phyloP scores from a whole-genome alignment of 2,888 invertebrate genomes.

The Sinodicranocentrus sp. region DNA sequence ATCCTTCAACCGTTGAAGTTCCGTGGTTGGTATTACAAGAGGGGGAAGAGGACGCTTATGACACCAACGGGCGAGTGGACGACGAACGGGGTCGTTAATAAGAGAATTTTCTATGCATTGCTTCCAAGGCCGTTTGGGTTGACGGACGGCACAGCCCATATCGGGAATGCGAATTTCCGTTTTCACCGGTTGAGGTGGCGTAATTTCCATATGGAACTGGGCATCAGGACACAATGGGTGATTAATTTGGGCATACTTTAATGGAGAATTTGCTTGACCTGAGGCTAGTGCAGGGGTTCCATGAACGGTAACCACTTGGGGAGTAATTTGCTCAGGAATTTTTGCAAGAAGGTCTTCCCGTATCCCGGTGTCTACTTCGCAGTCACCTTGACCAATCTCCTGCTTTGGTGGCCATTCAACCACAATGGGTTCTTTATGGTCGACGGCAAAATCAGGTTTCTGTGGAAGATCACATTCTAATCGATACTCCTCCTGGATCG shows the following conservation, averaged over 20 bases:
- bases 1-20: conserved; percentile 62
- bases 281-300: conserved; percentile 22
- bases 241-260: conserved; percentile 16
- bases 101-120: conserved; percentile 74
- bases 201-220: conserved; percentile 48
- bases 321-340: conserved; percentile 60
- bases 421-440: conserved; percentile 61
- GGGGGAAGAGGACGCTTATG: conserved; percentile 71
- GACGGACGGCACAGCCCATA: conserved; percentile 55
- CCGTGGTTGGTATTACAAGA: conserved; percentile 69
- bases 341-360: conserved; percentile 53
- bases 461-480: conserved; percentile 50
- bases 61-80: conserved; percentile 74
- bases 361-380: conserved; percentile 55
- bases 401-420: conserved; percentile 64
- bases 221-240: conserved; percentile 68
- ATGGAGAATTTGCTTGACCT: not conserved
- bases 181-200: conserved; percentile 38
- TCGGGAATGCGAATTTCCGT: conserved; percentile 51
- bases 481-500: conserved; percentile 51
- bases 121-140: conserved; percentile 70
- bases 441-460: conserved; percentile 66
- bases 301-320: conserved; percentile 57
- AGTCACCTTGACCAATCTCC: conserved; percentile 50
- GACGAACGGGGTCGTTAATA: conserved; percentile 74